These are phyloP conservation scores for Caerostris darwini DNA, from an alignment of 1,140 invertebrate genomes.

Conservation along the genomic window DNA sequence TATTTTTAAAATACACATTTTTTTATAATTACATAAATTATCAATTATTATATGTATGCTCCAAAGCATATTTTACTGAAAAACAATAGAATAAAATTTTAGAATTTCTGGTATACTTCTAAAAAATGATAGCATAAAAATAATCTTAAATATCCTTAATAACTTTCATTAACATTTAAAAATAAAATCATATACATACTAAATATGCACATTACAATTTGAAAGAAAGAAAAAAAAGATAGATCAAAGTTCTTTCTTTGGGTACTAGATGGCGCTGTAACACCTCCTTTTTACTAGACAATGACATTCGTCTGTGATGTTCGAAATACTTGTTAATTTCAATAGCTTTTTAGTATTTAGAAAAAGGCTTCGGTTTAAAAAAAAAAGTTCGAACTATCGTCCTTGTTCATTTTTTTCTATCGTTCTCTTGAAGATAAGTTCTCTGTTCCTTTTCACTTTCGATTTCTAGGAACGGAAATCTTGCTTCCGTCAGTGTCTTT, in stretches of 20 bases:
- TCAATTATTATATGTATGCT: no score
- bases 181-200: no score
- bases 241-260: background rate
- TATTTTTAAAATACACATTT: no score
- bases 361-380: background rate
- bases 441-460: background rate
- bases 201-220: no score
- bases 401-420: background rate
- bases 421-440: background rate
- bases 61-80: no score
- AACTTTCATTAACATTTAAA: no score
- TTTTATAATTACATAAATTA: no score
- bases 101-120: no score
- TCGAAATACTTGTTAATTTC: background rate
- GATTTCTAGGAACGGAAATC: background rate
- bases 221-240: background rate
- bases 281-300: no score
- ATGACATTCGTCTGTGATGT: background rate
- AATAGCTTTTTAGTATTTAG: background rate
- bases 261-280: constrained; percentile 46
- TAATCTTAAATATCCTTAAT: no score
- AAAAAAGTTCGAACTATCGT: background rate
- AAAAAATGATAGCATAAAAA: no score
- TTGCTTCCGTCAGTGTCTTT: background rate
- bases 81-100: no score